Base-by-base conservation (phyloP, 2,113 vertebrate genomes). In the Urocynchramus pylzowi region DNA sequence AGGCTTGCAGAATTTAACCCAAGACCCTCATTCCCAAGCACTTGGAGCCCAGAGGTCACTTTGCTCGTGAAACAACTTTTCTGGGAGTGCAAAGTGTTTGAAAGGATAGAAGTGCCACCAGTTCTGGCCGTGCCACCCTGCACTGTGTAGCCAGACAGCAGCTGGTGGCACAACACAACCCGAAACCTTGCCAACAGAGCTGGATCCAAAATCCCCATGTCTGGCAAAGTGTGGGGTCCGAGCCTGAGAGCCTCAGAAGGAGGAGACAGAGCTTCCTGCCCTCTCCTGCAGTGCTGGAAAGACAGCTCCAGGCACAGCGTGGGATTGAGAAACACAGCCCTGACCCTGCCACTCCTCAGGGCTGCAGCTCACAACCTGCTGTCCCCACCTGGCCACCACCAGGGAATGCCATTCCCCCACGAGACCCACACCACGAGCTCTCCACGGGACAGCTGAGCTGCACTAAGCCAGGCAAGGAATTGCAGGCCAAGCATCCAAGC, bases 191-290 rank as follows among this genome's bases (percentile, higher is more conserved):
- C 42, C 70, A 71, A 4, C 6, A 41, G 67, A 71, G 78, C 2
- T 52, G n/a, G 57, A 82, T 16, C 84, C 82, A 52, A 69, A 83
- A 49, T 11, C 70, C 39, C 41, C 41, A 2, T 0, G 2, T 18
- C 26, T 30, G 53, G 45, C 6, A 60, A 68, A 39, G 33, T 0
- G 0, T 12, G 23, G 56, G 59, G 50, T 64, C 42, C 0, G 0
- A 84, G 60, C 26, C 53, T 2, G 30, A 41, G 84, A 53, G 17
- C 57, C 54, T 21, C 6, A 4, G 14, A 5, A 53, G 73, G 69
- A 84, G 85, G 28, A 52, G 39, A 20, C 10, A 54, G 15, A 16
- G 7, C 35, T 2, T 3, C 10, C 39, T 42, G 57, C 4, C 4
- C 61, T 17, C 31, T 16, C 30, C 65, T 37, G 65, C 5, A 2